phyloP scores from a whole-genome alignment of 2,113 vertebrate genomes.

The Setophaga coronata region DNA sequence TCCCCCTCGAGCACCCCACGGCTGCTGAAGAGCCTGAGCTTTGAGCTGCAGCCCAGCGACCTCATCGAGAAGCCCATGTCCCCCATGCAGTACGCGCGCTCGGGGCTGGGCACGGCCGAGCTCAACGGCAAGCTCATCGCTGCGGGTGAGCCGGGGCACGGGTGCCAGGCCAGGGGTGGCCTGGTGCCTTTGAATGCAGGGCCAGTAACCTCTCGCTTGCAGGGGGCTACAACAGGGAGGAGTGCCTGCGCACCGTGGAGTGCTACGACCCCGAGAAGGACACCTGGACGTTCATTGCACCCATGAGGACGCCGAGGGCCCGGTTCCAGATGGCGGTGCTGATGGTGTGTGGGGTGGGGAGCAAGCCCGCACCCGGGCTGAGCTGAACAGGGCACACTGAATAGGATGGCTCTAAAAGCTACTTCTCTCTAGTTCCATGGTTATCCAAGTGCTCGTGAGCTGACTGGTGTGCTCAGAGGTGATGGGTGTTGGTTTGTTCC shows the following conservation, averaged over 20 bases:
- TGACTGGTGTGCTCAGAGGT: not conserved
- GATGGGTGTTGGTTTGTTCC: not conserved
- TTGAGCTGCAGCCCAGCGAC: slow-evolving; percentile 86
- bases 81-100: slow-evolving; percentile 96
- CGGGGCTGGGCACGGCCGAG: slow-evolving; percentile 89
- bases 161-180: fast-evolving
- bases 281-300: slow-evolving; percentile 92
- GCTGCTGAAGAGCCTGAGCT: slow-evolving; percentile 93
- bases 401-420: not conserved
- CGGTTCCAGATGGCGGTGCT: slow-evolving; percentile 98
- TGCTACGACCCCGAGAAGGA: slow-evolving; percentile 90
- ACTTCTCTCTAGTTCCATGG: fast-evolving
- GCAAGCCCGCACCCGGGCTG: not conserved
- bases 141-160: slow-evolving; percentile 72
- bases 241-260: slow-evolving; percentile 96
- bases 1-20: slow-evolving; percentile 93
- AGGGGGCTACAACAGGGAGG: slow-evolving; percentile 98
- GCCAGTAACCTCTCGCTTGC: not conserved
- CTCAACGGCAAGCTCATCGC: slow-evolving; percentile 87
- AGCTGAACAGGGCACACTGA: fast-evolving
- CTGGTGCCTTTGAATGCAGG: fast-evolving
- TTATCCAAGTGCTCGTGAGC: fast-evolving
- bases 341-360: slow-evolving; percentile 78
- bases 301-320: slow-evolving; percentile 95
- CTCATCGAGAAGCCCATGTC: slow-evolving; percentile 86